phyloP scores from a whole-genome alignment of 2,797 vertebrate species.

The Coregonus suidteri region DNA sequence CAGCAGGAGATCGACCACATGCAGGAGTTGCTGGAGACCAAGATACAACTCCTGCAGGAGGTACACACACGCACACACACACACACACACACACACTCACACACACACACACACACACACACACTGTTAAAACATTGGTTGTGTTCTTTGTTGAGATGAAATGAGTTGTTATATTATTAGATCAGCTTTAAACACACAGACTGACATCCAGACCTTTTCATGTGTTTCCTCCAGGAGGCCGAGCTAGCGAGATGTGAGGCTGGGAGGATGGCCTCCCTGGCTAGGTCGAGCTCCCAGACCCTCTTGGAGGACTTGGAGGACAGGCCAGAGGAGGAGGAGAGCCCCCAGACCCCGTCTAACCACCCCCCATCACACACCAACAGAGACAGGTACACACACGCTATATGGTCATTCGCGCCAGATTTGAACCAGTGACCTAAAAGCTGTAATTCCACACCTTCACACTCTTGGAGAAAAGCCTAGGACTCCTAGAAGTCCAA shows the following conservation, averaged over 20 bases:
- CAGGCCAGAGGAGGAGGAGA: constrained; percentile 51
- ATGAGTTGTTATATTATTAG: not conserved
- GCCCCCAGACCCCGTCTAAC: constrained; percentile 39
- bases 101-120: too few species aligned
- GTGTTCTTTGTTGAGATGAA: not conserved
- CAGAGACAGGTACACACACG: constrained; percentile 76
- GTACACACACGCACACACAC: constrained; percentile 49
- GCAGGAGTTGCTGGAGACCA: constrained; percentile 87
- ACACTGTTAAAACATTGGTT: not conserved
- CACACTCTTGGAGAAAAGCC: not conserved
- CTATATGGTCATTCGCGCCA: too few species aligned
- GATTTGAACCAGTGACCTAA: not conserved
- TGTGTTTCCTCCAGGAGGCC: constrained; percentile 78
- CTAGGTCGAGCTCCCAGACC: constrained; percentile 80
- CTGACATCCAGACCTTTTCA: not conserved
- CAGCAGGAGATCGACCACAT: constrained; percentile 89
- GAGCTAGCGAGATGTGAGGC: constrained; percentile 84
- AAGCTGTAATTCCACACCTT: not conserved
- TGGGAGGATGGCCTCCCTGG: constrained; percentile 76
- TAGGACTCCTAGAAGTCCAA: not conserved
- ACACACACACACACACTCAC: too few species aligned
- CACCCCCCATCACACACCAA: constrained; percentile 64
- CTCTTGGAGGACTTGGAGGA: constrained; percentile 83
- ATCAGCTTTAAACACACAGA: not conserved
- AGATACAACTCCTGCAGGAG: constrained; percentile 91